Evolutionary conservation across 2,888 invertebrate species (phyloP).

Genomic region (Spatulosminthurus flaviceps): DNA sequence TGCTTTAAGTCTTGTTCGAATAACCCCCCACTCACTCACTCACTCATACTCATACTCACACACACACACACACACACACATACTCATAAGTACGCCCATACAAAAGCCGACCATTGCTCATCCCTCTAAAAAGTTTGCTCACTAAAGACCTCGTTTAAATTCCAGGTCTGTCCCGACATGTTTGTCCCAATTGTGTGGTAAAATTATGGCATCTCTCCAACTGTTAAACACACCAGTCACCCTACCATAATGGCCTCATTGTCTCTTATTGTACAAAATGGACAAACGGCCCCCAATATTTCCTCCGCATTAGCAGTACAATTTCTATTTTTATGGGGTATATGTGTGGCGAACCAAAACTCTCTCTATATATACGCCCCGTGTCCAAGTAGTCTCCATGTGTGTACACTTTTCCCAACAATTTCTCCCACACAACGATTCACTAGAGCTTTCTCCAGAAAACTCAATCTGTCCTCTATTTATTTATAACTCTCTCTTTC

Average conservation of each 20-base stretch:
- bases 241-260: constrained; percentile 34
- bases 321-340: neutral
- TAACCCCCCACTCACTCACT: neutral
- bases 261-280: constrained; percentile 20
- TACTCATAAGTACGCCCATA: neutral
- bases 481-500: constrained; percentile 23
- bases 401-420: neutral
- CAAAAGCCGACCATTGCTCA: constrained; percentile 22
- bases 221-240: constrained; percentile 44
- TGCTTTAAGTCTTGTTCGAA: too few relatives aligned
- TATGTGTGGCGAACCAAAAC: too few relatives aligned
- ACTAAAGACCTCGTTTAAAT: constrained; percentile 47
- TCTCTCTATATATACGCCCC: too few relatives aligned
- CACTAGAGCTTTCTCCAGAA: too few relatives aligned
- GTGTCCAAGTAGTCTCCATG: too few relatives aligned
- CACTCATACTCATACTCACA: neutral
- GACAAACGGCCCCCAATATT: constrained; percentile 16
- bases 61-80: too few relatives aligned
- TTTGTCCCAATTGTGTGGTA: constrained; percentile 46
- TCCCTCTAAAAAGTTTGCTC: constrained; percentile 37
- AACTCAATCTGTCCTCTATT: neutral
- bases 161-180: constrained; percentile 45
- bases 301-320: neutral
- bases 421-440: neutral
- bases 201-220: constrained; percentile 41